Conservation (phyloP, 2,888 invertebrate genomes). For the Sycophila texana region DNA sequence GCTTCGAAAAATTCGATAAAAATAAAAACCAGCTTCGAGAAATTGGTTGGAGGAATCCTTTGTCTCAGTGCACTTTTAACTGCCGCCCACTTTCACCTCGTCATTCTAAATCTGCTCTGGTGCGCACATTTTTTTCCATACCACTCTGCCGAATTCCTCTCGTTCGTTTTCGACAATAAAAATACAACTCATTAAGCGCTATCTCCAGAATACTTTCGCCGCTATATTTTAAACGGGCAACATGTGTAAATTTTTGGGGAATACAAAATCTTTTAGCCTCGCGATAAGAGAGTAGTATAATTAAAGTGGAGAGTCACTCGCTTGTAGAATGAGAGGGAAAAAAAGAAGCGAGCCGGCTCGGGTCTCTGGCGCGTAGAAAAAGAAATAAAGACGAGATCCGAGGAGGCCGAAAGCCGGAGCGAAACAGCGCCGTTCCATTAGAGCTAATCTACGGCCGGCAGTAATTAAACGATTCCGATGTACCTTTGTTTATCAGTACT, state of each 20-base stretch:
- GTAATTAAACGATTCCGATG: conserved; percentile 73
- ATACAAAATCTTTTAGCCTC: conserved; percentile 58
- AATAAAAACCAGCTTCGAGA: no score
- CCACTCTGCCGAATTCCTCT: no score
- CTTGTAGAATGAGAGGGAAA: background rate
- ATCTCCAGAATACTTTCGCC: conserved; percentile 11
- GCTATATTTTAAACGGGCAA: conserved; percentile 50
- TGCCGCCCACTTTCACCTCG: no score
- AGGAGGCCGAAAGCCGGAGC: conserved; percentile 56
- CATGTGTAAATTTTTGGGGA: conserved; percentile 48
- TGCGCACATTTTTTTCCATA: no score
- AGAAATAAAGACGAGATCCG: conserved; percentile 54
- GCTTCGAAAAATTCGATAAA: no score
- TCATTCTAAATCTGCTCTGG: no score
- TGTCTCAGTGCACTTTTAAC: no score
- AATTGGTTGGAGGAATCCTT: no score
- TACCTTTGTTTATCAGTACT: conserved; percentile 68
- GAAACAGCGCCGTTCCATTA: conserved; percentile 72
- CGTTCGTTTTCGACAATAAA: no score
- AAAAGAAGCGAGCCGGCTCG: background rate
- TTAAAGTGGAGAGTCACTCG: conserved; percentile 47
- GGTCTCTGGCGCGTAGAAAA: conserved; percentile 4
- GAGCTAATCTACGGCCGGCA: conserved; percentile 68
- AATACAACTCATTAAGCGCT: no score
- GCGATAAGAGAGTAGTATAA: conserved; percentile 57